phyloP scores from a whole-genome alignment of 2,888 invertebrate genomes.

The Platynereis dumerilii region DNA sequence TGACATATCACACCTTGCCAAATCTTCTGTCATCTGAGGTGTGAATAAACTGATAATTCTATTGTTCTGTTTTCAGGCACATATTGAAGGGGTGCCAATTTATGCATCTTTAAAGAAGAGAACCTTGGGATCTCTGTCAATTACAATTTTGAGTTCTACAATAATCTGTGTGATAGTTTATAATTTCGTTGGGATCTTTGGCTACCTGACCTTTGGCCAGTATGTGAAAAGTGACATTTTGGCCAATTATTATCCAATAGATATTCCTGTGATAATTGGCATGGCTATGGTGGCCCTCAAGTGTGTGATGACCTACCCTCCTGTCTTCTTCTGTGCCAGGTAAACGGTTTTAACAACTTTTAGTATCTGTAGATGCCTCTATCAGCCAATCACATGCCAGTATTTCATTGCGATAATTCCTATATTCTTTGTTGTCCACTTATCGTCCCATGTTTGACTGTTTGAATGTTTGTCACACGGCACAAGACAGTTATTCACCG shows the following conservation, averaged over 20 bases:
- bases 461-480: too few relatives aligned
- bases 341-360: too few relatives aligned
- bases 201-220: constrained; percentile 32
- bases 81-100: constrained; percentile 33
- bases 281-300: constrained; percentile 29
- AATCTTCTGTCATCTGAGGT: too few relatives aligned
- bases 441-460: too few relatives aligned
- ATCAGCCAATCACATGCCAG: too few relatives aligned
- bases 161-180: constrained; percentile 23
- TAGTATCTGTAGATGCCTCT: too few relatives aligned
- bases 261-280: constrained; percentile 25
- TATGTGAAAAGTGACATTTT: constrained; percentile 23
- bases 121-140: constrained; percentile 10
- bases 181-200: constrained; percentile 23
- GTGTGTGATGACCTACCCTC: constrained; percentile 30
- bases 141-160: constrained; percentile 18
- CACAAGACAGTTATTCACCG: too few relatives aligned
- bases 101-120: constrained; percentile 23
- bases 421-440: too few relatives aligned
- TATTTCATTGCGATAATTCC: too few relatives aligned
- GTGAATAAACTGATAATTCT: too few relatives aligned
- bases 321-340: constrained; percentile 31
- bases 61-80: constrained; percentile 22
- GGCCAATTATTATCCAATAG: constrained; percentile 16
- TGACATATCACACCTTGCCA: too few relatives aligned